Conservation (phyloP, 1,140 invertebrate species). For the Drosophila kohkoa region DNA sequence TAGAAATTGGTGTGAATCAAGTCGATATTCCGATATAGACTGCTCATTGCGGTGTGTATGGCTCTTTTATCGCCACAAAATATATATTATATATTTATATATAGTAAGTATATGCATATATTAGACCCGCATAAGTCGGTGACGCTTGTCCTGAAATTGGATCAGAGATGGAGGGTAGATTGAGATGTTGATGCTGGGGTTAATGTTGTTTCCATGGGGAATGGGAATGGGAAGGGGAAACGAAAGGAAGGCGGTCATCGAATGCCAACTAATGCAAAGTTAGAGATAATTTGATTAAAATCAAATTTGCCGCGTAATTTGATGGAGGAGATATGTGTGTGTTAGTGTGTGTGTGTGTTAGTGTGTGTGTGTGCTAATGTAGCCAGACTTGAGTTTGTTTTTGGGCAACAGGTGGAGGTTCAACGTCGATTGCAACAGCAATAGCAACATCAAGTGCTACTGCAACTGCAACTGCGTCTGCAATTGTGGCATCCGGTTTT, state of each 20-base stretch:
- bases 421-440: too few relatives aligned
- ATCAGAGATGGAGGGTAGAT: not conserved
- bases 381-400: too few relatives aligned
- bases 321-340: too few relatives aligned
- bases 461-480: too few relatives aligned
- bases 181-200: not conserved
- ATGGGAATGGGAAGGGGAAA: not conserved
- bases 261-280: slow-evolving; percentile 40
- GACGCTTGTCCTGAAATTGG: not conserved
- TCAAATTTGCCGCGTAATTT: slow-evolving; percentile 46
- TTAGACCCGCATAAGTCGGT: slow-evolving; percentile 5
- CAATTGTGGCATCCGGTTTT: not conserved
- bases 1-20: slow-evolving; percentile 18
- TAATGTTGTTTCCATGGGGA: not conserved
- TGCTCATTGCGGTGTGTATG: not conserved
- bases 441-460: too few relatives aligned
- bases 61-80: not conserved
- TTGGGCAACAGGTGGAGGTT: too few relatives aligned
- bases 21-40: slow-evolving; percentile 14
- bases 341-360: too few relatives aligned
- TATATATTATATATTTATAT: too few relatives aligned
- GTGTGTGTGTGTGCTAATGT: too few relatives aligned
- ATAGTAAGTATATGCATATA: too few relatives aligned
- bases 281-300: slow-evolving; percentile 58
- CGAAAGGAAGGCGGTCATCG: not conserved